Base-by-base conservation (phyloP, 1,140 invertebrate genomes). In the Cotesia vestalis region DNA sequence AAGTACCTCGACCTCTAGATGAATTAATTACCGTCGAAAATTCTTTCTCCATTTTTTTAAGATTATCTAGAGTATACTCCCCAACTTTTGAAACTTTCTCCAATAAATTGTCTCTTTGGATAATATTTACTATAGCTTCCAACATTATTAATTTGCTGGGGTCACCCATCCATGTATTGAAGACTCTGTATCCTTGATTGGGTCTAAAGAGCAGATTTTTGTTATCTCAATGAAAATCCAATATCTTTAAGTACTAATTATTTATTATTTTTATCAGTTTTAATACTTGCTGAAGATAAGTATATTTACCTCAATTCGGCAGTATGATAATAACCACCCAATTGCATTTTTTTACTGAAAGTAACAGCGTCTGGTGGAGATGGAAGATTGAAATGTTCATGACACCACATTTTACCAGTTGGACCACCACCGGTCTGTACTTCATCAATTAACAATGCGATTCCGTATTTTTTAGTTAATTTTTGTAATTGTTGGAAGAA, bases 151-250 rank as follows among this genome's bases (percentile, higher is more conserved):
- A 80, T 88, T 99, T 99, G 14, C 94, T 91, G 6, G 98, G 98
- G 85, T 99, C 98, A 14, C 98, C 98, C 91, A 99, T 94, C 98
- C 98, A 99, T 0, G 98, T 99, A 84, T 99, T 99, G 85, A 98
- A 99, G 66, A 99, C 94, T 69, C 98, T 88, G 81, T 96, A 98
- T 0, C 94, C 87, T 80, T 96, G 91, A 55, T 90, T 89, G 6
- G 94, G 92, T 75, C 92, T 93, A 80, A 76, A 89, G 89, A 46
- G 69, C 3, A 27, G 27, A 27, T 27, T 27, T 27, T 27, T 27
- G 27, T 27, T 27, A 27, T 27, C 27, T 27, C 27, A 27, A 27
- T 27, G 27, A 27, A 1, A 0, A 27, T 27, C 27, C 27, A 27
- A 27, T 27, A 27, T 27, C 27, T 27, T 27, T 27, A 27, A 27